Base-by-base conservation (phyloP, 2,888 invertebrate genomes). In the Ophion slaviceki region DNA sequence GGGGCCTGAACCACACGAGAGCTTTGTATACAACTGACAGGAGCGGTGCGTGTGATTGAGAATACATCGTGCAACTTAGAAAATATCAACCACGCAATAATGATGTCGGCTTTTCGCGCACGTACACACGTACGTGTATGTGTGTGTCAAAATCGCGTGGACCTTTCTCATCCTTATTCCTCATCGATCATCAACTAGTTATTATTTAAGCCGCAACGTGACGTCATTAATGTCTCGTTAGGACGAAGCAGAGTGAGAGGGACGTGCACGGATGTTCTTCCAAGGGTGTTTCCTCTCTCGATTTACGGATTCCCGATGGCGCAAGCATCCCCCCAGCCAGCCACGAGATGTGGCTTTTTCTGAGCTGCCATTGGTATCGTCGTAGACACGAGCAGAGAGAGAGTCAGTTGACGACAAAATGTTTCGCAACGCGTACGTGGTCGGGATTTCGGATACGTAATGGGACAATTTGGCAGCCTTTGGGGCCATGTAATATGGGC, bases 221-320 rank as follows among this genome's bases (percentile, higher is more conserved):
- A 92, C 93, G 93, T 91, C 91, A 93, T 93, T 92, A 93, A 93
- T 93, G 91, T 92, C 90, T 93, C 93, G 92, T 93, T 92, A 92
- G 90, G 92, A 72, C 62, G 53, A 24, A 8, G 57, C 17, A 17
- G 53, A 17, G 53, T 78, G 81, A 86, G 77, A 71, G 6, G 28
- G 24, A 14, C n/a, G 47, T 36, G 45, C 75, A 24, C 24, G 45
- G 40, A 61, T 70, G 67, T 75, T 53, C 85, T 78, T 72, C 72
- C 72, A 80, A 77, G 77, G 80, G 76, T 84, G 53, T 66, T 32
- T 74, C 74, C 17, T 64, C 68, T 32, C 53, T 11, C 20, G 20
- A 40, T 70, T 57, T 91, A 91, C 90, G 89, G 88, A 88, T 88
- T 88, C 84, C 80, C 45, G 24, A 61, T 14, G 40, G 4, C 57